These are phyloP conservation scores for Theonella swinhoei DNA, from an alignment of 37 sponge, comb jelly and placozoan species.

Conservation along the genomic window DNA sequence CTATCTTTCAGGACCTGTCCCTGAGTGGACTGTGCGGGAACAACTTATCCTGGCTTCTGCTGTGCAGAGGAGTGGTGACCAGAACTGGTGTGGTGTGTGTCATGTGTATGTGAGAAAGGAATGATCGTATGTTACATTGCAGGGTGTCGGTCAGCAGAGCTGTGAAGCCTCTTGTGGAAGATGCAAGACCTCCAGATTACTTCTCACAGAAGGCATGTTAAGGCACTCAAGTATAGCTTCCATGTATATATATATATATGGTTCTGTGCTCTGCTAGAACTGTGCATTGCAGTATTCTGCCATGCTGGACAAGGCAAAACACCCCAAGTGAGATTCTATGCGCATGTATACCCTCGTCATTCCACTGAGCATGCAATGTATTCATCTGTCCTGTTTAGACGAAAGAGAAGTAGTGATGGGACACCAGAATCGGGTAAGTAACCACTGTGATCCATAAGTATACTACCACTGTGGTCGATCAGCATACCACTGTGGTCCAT, in stretches of 20 bases:
- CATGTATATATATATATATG: background rate
- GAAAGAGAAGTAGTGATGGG: slow-evolving; percentile 59
- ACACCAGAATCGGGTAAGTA: slow-evolving; percentile 17
- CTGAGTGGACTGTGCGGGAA: slow-evolving; percentile 84
- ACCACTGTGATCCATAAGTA: too few species aligned
- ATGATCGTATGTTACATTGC: background rate
- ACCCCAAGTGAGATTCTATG: slow-evolving; percentile 63
- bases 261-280: slow-evolving; percentile 43
- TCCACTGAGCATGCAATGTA: too few species aligned
- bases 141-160: slow-evolving; percentile 91
- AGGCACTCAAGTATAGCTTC: too few species aligned
- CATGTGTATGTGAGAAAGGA: background rate
- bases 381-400: too few species aligned
- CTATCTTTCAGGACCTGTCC: background rate
- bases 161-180: slow-evolving; percentile 72
- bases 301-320: slow-evolving; percentile 81
- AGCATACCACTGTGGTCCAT: too few species aligned
- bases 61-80: slow-evolving; percentile 89
- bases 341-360: too few species aligned
- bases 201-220: slow-evolving; percentile 82
- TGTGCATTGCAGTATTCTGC: slow-evolving; percentile 86
- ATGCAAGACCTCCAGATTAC: slow-evolving; percentile 48
- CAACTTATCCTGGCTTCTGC: slow-evolving; percentile 88
- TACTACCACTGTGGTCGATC: too few species aligned
- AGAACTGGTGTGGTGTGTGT: slow-evolving; percentile 74